Base-by-base conservation (phyloP, 1,140 invertebrate species). In the Drosophila micromelanica region DNA sequence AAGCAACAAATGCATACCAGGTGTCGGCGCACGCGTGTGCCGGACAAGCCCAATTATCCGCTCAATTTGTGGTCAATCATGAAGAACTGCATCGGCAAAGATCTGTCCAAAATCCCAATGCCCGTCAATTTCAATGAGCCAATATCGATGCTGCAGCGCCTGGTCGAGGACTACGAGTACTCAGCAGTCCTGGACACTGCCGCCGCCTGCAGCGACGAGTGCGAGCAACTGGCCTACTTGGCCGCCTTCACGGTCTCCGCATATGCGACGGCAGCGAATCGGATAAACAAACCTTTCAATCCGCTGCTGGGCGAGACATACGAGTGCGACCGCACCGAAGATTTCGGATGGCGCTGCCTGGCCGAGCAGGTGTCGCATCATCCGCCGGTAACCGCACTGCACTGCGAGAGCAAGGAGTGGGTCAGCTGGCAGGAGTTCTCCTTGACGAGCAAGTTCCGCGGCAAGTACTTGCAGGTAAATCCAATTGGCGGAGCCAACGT, bases 111-210 rank as follows among this genome's bases (percentile, higher is more conserved):
- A 94, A 99, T 99, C 80, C 99, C 99, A 0, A 99, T 99, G 96
- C 99, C 99, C 90, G 98, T 99, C 5, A 99, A 99, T 94, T 99
- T 99, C 93, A 99, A 97, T 84, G 99, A 99, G 93, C 99, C 99
- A 3, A 93, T 99, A 51, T 99, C 98, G 7, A 99, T 99, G 96
- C 93, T 99, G 62, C 99, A 99, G 93, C 94, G 99, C 8, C 77
- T 99, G 64, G 98, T 97, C 2, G 99, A 99, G 94, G 98, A 99
- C 92, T 99, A 98, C 93, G 99, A 99, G 93, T 99, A 99, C 93
- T 95, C 98, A 7, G 94, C 96, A 32, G 95, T 99, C 49, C 94
- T 99, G 54, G 98, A 99, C 93, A 93, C 93, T 73, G 96, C 96
- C n/a, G 94, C 95, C 71, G 93, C 94, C 77, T 96, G 96, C 92